Evolutionary conservation across 2,113 vertebrate species (phyloP).

Genomic region (Aptenodytes patagonicus): DNA sequence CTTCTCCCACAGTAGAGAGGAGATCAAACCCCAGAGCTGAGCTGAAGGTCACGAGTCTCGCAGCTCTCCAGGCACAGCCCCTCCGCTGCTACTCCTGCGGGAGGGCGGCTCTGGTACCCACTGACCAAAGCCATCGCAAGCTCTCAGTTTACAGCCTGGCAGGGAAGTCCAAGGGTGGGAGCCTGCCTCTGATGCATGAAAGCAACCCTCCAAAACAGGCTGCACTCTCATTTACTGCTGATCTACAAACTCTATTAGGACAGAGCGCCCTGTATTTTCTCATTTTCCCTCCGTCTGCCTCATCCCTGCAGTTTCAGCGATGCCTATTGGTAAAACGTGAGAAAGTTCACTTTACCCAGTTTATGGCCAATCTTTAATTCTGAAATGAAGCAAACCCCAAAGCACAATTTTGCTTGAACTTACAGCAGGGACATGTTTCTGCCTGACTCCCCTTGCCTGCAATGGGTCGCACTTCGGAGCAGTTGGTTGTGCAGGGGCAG

Average conservation of each 20-base stretch:
- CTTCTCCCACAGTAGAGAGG: background rate
- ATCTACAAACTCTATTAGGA: background rate
- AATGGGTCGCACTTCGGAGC: rapidly evolving
- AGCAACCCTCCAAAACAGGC: background rate
- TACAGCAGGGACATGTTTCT: background rate
- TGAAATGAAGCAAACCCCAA: background rate
- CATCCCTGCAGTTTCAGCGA: background rate
- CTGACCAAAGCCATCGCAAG: background rate
- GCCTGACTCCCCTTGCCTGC: background rate
- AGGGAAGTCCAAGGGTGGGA: background rate
- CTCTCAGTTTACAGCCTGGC: background rate
- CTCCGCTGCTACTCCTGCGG: background rate
- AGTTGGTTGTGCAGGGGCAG: background rate
- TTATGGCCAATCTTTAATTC: background rate
- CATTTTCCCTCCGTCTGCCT: background rate
- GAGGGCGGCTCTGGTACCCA: background rate
- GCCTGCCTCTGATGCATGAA: background rate
- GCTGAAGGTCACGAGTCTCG: background rate
- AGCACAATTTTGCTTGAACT: background rate
- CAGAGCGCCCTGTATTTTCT: background rate
- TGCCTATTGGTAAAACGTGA: background rate
- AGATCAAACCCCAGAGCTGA: background rate
- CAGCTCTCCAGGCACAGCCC: background rate
- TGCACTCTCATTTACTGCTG: background rate
- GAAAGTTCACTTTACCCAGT: background rate